Percentiles rank a stretch among this genome's conserved stretches.
phyloP scores from a whole-genome alignment of 2,797 vertebrate species.

The Cuculus canorus region DNA sequence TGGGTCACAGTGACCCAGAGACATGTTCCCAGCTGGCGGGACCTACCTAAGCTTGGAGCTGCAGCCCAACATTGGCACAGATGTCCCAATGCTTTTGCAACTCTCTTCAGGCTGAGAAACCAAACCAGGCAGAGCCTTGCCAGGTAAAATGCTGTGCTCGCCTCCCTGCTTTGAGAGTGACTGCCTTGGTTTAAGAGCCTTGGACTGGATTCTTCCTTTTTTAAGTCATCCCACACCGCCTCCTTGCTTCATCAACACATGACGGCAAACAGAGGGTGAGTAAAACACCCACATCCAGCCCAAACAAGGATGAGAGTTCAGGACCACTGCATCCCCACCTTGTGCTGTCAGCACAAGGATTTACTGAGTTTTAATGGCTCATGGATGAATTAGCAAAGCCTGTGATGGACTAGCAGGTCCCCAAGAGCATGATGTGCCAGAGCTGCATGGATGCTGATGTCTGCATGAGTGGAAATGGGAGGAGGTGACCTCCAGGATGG shows the following conservation, averaged over 20 bases:
- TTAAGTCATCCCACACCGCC: background rate
- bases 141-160: background rate
- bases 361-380: background rate
- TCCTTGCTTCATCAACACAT: background rate
- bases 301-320: background rate
- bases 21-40: background rate
- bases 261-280: background rate
- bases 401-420: slow-evolving; percentile 34
- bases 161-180: background rate
- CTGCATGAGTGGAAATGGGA: slow-evolving; percentile 15
- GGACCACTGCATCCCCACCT: background rate
- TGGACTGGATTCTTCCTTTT: too few relatives aligned
- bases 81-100: background rate
- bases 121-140: background rate
- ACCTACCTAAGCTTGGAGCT: background rate
- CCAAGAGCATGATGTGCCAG: background rate
- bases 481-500: slow-evolving; percentile 35
- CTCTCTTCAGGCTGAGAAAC: background rate
- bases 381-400: slow-evolving; percentile 61
- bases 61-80: background rate
- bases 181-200: background rate
- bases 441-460: background rate
- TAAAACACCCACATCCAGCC: background rate
- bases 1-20: background rate
- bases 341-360: background rate